Evolutionary conservation across 92 coral and sea anemone species (phyloP).

Genomic region (Micromussa lordhowensis): DNA sequence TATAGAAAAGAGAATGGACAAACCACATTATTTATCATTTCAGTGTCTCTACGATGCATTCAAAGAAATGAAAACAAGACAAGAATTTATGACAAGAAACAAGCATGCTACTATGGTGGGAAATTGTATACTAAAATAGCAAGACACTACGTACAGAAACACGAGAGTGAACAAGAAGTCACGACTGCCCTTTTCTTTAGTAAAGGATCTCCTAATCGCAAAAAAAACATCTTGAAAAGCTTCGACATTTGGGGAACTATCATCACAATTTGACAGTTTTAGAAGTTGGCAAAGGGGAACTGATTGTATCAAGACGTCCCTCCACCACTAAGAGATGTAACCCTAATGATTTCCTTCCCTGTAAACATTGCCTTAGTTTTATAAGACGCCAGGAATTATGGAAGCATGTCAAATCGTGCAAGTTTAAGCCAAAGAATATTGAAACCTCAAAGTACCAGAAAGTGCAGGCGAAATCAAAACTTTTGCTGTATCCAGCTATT

Average conservation of each 20-base stretch:
- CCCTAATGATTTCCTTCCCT: constrained; percentile 55
- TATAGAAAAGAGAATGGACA: too few species aligned
- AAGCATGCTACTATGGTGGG: constrained; percentile 62
- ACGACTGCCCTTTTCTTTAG: constrained; percentile 41
- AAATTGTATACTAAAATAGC: constrained; percentile 56
- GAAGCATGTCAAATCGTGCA: constrained; percentile 55
- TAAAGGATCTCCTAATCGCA: constrained; percentile 52
- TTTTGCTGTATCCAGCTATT: constrained; percentile 17
- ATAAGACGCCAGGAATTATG: constrained; percentile 46
- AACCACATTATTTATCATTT: background rate
- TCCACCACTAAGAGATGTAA: constrained; percentile 7
- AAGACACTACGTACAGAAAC: constrained; percentile 47
- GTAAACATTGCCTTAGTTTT: constrained; percentile 56
- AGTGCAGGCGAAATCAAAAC: constrained; percentile 38
- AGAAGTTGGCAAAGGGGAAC: constrained; percentile 48
- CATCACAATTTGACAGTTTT: constrained; percentile 47
- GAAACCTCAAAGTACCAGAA: constrained; percentile 27
- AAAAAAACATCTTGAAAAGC: constrained; percentile 50
- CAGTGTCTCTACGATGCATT: constrained; percentile 31
- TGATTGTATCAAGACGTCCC: constrained; percentile 40
- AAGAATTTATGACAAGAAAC: constrained; percentile 63
- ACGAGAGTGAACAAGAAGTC: constrained; percentile 48
- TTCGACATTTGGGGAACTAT: constrained; percentile 46
- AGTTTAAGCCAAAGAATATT: constrained; percentile 1
- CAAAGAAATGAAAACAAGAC: constrained; percentile 25